Conservation (phyloP, 2,888 invertebrate genomes). For the Troides oblongomaculatus region DNA sequence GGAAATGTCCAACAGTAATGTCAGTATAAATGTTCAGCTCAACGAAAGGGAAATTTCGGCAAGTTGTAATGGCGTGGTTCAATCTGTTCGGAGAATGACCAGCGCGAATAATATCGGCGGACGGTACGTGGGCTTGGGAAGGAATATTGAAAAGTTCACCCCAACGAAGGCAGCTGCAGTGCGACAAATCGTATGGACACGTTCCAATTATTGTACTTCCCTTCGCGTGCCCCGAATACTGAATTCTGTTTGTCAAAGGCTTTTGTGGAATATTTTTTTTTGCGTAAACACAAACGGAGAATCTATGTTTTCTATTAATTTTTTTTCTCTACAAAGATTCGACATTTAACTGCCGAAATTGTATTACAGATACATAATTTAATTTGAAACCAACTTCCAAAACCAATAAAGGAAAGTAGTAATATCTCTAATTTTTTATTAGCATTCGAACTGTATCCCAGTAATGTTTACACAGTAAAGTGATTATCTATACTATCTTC, state of each 20-base stretch:
- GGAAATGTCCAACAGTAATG: not conserved
- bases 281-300: conserved; percentile 12
- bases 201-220: conserved; percentile 66
- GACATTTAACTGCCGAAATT: not conserved
- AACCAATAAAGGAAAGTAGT: no score
- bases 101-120: conserved; percentile 36
- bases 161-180: conserved; percentile 57
- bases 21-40: not conserved
- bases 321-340: not conserved
- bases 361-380: not conserved
- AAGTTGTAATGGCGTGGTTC: conserved; percentile 1
- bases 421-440: no score
- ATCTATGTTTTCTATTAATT: not conserved
- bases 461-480: no score
- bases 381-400: no score
- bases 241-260: conserved; percentile 35
- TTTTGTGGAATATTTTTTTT: conserved; percentile 8
- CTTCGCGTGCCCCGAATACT: conserved; percentile 51
- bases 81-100: conserved; percentile 30
- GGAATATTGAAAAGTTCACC: conserved; percentile 59
- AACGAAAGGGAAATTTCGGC: not conserved
- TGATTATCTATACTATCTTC: no score
- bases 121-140: conserved; percentile 37
- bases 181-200: conserved; percentile 73
- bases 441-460: no score